Conservation (phyloP, 2,113 vertebrate genomes). For the Todiramphus chloris region DNA sequence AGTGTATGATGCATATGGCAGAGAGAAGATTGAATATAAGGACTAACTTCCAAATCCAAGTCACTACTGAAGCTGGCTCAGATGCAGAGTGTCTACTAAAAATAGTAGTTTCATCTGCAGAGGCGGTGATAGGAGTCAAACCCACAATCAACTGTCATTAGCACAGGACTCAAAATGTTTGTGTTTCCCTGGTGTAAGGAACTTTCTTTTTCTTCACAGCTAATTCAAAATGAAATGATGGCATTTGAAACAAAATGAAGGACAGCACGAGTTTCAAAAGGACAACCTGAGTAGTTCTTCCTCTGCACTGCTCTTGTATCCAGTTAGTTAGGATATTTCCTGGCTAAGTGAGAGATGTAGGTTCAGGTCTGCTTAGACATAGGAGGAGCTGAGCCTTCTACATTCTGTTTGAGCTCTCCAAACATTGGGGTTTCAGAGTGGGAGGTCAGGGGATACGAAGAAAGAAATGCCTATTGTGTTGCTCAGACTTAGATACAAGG, state of each 20-base stretch:
- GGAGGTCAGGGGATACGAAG: not conserved
- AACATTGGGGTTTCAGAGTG: not conserved
- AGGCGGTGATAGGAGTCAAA: not conserved
- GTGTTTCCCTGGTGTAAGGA: not conserved
- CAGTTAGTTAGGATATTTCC: not conserved
- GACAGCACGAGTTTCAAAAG: not conserved
- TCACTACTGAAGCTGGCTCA: not conserved
- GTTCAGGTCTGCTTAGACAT: not conserved
- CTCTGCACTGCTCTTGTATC: not conserved
- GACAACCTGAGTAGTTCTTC: not conserved
- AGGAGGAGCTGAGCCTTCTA: not conserved
- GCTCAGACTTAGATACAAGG: not conserved
- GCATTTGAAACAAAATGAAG: not conserved
- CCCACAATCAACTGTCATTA: not conserved
- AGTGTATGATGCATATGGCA: not conserved
- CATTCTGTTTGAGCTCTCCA: not conserved
- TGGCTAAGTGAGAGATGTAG: not conserved
- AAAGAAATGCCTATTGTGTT: not conserved
- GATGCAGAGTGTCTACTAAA: not conserved
- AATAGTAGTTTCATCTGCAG: not conserved
- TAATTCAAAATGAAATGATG: not conserved
- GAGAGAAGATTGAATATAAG: not conserved
- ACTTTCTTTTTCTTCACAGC: not conserved
- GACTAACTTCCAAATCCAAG: not conserved
- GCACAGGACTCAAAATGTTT: not conserved